Base-by-base conservation (phyloP, 2,888 invertebrate genomes). In the Drosophila paramelanica region DNA sequence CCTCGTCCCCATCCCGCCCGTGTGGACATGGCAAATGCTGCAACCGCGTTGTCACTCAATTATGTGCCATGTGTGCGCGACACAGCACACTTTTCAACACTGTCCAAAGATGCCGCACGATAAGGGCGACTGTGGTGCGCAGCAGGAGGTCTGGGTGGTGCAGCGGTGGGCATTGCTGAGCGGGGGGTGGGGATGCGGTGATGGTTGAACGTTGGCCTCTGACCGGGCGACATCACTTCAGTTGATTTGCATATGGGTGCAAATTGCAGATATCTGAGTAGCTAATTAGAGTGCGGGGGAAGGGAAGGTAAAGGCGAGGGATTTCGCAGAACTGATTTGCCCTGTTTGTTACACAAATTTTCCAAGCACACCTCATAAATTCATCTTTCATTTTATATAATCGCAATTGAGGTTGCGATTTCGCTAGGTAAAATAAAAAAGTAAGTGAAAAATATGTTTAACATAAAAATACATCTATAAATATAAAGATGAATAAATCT, bases 21-120 rank as follows among this genome's bases (percentile, higher is more conserved):
- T 70, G 67, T 73, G 75, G 62, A 73, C 73, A 81, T 69, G 82
- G 79, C 79, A 82, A 88, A 82, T 81, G 82, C 76, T 75, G 67
- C 67, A 69, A 85, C 82, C 82, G 81, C 88, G 87, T 87, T 89
- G 89, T 85, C 89, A 89, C 88, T 85, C 85, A 85, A 85, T 85
- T 85, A 85, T 85, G 88, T 80, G 86, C 82, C 85, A 79, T 75
- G 82, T 82, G 87, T 64, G 88, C 73, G 73, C 67, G 67, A 69
- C 80, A 68, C 73, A 68, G 86, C 86, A 82, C 66, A 82, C 79
- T 88, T 85, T 83, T 88, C 88, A 83, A 70, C 88, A 74, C 89
- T 77, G 73, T 77, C 73, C 78, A 66, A 70, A 61, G 74, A 57
- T 45, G 57, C 41, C 52, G 39, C 67, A 55, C 45, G 55, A 55